These are phyloP conservation scores for Eulacestoma nigropectus DNA, from an alignment of 2,113 vertebrate genomes.

Conservation along the genomic window DNA sequence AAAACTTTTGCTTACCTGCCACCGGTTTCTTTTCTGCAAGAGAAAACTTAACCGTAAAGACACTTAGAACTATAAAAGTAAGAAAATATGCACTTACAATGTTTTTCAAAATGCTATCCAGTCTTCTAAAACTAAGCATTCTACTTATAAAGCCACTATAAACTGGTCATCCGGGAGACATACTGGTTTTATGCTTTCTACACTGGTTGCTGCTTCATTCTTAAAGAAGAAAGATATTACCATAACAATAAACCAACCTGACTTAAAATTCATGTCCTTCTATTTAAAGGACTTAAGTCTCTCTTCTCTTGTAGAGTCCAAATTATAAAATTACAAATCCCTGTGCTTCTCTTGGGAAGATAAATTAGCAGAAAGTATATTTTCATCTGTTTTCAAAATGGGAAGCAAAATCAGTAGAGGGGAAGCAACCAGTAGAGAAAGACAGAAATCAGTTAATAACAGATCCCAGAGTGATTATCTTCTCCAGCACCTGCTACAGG, in stretches of 20 bases:
- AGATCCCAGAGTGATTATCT: not conserved
- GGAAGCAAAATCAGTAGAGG: not conserved
- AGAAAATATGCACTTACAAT: not conserved
- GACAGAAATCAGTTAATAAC: not conserved
- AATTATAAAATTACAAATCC: not conserved
- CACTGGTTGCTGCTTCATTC: not conserved
- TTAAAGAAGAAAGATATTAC: not conserved
- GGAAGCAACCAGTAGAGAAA: not conserved
- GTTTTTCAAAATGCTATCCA: not conserved
- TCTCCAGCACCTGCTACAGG: not conserved
- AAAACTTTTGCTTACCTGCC: constrained; percentile 49
- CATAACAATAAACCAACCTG: not conserved
- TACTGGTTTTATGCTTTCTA: not conserved
- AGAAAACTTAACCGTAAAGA: constrained; percentile 10
- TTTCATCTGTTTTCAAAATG: not conserved
- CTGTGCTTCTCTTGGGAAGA: not conserved
- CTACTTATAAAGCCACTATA: not conserved
- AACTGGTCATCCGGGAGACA: not conserved
- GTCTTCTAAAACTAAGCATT: not conserved
- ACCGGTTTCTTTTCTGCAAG: constrained; percentile 34
- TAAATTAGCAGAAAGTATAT: not conserved
- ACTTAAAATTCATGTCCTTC: not conserved
- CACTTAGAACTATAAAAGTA: not conserved
- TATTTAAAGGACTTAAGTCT: not conserved
- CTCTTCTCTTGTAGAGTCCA: not conserved